Conservation (phyloP, 2,797 vertebrate genomes). For the Gadopsis bispinosus region DNA sequence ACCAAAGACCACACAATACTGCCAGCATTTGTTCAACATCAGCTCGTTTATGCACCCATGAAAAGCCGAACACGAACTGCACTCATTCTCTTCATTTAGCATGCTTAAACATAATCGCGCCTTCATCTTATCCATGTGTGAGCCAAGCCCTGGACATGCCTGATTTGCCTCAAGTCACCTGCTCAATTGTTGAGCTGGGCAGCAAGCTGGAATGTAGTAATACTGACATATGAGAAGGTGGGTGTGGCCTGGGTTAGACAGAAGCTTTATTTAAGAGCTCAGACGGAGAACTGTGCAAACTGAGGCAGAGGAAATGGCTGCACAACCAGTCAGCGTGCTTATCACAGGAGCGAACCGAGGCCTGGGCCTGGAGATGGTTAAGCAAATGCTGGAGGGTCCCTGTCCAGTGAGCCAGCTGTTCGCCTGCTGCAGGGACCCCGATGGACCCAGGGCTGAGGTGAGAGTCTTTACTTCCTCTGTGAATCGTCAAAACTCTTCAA, state of each 20-base stretch:
- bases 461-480: constrained; percentile 19
- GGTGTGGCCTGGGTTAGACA: constrained; percentile 26
- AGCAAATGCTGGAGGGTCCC: constrained; percentile 53
- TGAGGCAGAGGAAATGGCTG: constrained; percentile 39
- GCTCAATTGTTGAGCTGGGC: background rate
- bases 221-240: accelerated
- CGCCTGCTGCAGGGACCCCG: constrained; percentile 74
- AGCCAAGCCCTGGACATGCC: background rate
- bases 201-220: background rate
- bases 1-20: background rate
- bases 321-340: constrained; percentile 51
- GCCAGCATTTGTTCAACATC: background rate
- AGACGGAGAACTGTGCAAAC: background rate
- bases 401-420: constrained; percentile 62
- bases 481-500: background rate
- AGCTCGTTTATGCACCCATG: background rate
- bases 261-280: background rate
- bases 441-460: constrained; percentile 66
- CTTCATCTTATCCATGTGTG: background rate
- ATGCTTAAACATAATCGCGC: background rate
- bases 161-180: background rate
- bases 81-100: background rate
- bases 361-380: constrained; percentile 75
- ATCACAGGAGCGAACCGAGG: constrained; percentile 82
- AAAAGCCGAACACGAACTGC: background rate